Percentiles rank a stretch among this genome's conserved stretches.
phyloP scores from a whole-genome alignment of 1,140 invertebrate species.

The Steinernema feltiae region DNA sequence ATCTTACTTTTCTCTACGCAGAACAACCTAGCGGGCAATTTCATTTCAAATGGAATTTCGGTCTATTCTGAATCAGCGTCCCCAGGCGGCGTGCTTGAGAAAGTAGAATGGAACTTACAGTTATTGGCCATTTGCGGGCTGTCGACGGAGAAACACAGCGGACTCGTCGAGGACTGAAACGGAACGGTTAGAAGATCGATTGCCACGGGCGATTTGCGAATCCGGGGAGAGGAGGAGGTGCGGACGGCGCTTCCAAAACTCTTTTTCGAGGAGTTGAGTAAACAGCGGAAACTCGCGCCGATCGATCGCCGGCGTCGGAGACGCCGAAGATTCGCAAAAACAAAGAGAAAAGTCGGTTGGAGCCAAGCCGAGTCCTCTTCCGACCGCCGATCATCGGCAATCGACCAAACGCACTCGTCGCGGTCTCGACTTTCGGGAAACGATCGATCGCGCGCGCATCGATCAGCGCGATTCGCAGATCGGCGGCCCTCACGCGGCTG shows the following conservation, averaged over 20 bases:
- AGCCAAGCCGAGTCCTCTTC: too few relatives aligned
- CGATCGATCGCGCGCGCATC: not conserved
- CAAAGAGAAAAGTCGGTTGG: not conserved
- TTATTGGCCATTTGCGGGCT: not conserved
- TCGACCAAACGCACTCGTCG: too few relatives aligned
- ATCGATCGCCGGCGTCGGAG: not conserved
- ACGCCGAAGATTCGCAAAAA: not conserved
- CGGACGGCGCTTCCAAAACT: not conserved
- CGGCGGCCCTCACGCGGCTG: not conserved
- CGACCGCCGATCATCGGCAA: too few relatives aligned
- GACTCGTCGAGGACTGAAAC: slow-evolving; percentile 10
- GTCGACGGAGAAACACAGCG: slow-evolving; percentile 7
- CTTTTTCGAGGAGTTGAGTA: not conserved
- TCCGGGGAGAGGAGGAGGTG: not conserved
- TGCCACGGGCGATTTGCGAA: not conserved
- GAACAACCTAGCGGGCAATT: too few relatives aligned
- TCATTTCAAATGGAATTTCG: too few relatives aligned
- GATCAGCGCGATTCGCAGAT: not conserved
- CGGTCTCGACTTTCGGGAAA: too few relatives aligned
- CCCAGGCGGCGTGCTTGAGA: too few relatives aligned
- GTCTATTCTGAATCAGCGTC: too few relatives aligned
- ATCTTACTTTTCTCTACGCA: too few relatives aligned
- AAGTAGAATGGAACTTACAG: not conserved
- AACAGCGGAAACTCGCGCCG: not conserved
- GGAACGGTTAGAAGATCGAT: not conserved